Conservation (phyloP, 2,888 invertebrate species). For the Dichetophora obliterata region DNA sequence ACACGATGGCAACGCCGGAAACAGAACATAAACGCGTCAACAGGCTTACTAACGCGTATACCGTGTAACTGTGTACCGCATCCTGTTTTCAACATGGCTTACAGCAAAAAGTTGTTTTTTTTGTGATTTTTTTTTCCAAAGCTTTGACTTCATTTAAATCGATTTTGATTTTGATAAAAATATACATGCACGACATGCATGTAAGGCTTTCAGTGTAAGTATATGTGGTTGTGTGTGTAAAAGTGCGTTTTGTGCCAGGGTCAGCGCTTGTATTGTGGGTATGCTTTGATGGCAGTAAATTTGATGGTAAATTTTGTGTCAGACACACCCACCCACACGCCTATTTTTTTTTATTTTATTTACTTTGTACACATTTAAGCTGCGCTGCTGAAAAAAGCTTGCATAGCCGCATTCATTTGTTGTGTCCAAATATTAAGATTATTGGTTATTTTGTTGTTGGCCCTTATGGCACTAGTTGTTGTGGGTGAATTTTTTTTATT, state of each 20-base stretch:
- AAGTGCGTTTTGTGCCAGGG: background rate
- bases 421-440: conserved; percentile 17
- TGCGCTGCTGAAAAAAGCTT: no score
- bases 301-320: background rate
- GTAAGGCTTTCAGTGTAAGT: background rate
- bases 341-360: no score
- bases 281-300: background rate
- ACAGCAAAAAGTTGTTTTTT: no score
- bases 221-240: background rate
- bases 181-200: no score
- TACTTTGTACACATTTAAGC: no score
- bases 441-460: background rate
- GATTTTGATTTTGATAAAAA: conserved; percentile 1
- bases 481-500: background rate
- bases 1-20: no score
- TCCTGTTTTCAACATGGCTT: no score
- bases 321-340: background rate
- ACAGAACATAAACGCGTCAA: no score
- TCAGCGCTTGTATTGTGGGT: conserved; percentile 5
- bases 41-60: no score
- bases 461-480: background rate
- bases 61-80: no score
- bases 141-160: conserved; percentile 3
- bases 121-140: no score
- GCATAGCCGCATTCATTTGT: conserved; percentile 14